phyloP scores from a whole-genome alignment of 2,888 invertebrate genomes.

The Chamaedrilus cognettii region DNA sequence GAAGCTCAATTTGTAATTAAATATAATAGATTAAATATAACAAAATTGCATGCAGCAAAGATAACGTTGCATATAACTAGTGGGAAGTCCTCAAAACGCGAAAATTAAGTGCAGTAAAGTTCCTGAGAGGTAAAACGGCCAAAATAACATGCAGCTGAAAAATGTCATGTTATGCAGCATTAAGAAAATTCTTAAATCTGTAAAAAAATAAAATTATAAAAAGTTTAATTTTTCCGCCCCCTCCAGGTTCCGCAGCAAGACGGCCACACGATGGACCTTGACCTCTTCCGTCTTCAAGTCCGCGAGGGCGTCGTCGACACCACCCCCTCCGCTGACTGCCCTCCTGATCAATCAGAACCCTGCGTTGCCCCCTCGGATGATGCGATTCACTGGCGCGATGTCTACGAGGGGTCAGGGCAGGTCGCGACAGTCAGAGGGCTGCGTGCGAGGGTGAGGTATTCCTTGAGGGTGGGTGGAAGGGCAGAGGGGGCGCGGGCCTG shows the following conservation, averaged over 20 bases:
- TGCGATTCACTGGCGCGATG: conserved; percentile 52
- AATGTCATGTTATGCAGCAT: too few relatives aligned
- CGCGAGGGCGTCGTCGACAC: too few relatives aligned
- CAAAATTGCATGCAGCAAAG: too few relatives aligned
- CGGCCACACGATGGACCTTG: conserved; percentile 24
- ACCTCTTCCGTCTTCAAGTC: conserved; percentile 51
- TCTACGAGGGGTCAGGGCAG: conserved; percentile 62
- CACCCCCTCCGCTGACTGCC: too few relatives aligned
- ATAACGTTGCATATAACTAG: too few relatives aligned
- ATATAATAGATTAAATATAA: too few relatives aligned
- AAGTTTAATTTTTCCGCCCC: background rate
- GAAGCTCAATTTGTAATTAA: too few relatives aligned
- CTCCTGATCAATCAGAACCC: too few relatives aligned
- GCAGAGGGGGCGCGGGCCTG: conserved; percentile 59
- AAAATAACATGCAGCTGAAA: too few relatives aligned
- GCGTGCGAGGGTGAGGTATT: conserved; percentile 61
- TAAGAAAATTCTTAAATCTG: background rate
- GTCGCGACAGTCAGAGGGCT: conserved; percentile 63
- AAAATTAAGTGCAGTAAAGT: too few relatives aligned
- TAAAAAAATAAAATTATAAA: background rate
- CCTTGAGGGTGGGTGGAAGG: conserved; percentile 65
- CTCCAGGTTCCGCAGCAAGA: conserved; percentile 26
- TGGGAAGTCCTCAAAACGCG: too few relatives aligned
- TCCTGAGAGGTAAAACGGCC: too few relatives aligned
- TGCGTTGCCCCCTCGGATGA: conserved; percentile 41